A percentile compares a stretch with the other conserved stretches of the same genome.
phyloP scores from a whole-genome alignment of 2,888 invertebrate species.

The Meloe dianella region DNA sequence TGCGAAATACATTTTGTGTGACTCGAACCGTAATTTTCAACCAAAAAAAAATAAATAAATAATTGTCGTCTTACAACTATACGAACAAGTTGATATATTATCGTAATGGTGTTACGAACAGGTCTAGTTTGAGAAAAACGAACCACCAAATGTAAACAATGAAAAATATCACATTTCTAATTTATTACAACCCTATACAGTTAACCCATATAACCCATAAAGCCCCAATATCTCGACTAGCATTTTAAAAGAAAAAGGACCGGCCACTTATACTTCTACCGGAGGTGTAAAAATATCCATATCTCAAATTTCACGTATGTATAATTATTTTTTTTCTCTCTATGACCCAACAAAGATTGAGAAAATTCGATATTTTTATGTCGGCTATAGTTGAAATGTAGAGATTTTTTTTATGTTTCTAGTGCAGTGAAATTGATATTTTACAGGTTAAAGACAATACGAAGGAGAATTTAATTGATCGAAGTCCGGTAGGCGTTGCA shows the following conservation, averaged over 20 bases:
- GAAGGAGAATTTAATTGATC: neutral
- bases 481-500: neutral
- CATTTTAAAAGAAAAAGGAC: constrained; percentile 30
- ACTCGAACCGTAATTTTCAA: too few relatives aligned
- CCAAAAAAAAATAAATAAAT: too few relatives aligned
- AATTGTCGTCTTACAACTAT: too few relatives aligned
- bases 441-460: neutral
- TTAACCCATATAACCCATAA: constrained; percentile 37
- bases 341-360: constrained; percentile 8
- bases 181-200: constrained; percentile 39
- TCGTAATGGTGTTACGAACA: constrained; percentile 3
- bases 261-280: constrained; percentile 27
- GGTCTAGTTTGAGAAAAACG: constrained; percentile 25
- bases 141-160: constrained; percentile 39
- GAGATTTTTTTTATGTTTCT: neutral
- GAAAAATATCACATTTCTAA: constrained; percentile 41
- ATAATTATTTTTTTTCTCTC: constrained; percentile 19
- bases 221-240: constrained; percentile 32
- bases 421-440: neutral
- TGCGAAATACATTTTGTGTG: too few relatives aligned
- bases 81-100: too few relatives aligned
- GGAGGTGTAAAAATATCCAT: constrained; percentile 34
- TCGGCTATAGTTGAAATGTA: neutral
- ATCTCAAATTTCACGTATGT: constrained; percentile 30
- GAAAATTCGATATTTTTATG: constrained; percentile 1